phyloP scores from a whole-genome alignment of 2,113 vertebrate species.

The Mus pahari region DNA sequence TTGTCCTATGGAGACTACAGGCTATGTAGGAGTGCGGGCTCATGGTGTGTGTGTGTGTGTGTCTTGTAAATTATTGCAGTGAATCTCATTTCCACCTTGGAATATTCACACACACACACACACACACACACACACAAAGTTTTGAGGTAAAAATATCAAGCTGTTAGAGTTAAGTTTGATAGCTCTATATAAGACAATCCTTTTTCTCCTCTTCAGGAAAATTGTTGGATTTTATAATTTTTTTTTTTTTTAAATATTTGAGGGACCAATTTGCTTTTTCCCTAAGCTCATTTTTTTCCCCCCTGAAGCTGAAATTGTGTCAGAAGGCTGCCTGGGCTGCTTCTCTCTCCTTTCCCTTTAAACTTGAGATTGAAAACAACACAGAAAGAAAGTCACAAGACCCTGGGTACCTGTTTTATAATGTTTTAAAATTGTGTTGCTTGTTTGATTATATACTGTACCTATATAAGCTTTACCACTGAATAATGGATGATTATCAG shows the following conservation, averaged over 20 bases:
- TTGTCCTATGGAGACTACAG: conserved; percentile 37
- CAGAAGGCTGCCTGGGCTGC: conserved; percentile 27
- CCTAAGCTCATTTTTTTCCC: conserved; percentile 41
- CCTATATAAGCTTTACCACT: conserved; percentile 2
- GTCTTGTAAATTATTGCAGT: background rate
- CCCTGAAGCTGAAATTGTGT: conserved; percentile 56
- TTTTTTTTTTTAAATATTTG: conserved; percentile 59
- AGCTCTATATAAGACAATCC: background rate
- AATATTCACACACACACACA: background rate
- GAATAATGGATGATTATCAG: conserved; percentile 41
- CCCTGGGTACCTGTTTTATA: conserved; percentile 28
- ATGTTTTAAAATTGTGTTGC: conserved; percentile 39
- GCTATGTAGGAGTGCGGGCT: background rate
- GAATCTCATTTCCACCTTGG: conserved; percentile 19
- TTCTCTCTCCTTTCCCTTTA: background rate
- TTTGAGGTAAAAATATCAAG: conserved; percentile 40
- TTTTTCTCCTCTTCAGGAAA: conserved; percentile 10
- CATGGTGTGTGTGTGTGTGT: background rate
- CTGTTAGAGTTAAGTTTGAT: conserved; percentile 38
- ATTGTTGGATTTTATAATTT: conserved; percentile 69
- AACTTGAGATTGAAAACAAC: background rate
- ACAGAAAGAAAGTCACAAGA: background rate
- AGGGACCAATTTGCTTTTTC: conserved; percentile 55
- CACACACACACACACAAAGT: no score
- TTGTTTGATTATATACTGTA: background rate